phyloP scores from a whole-genome alignment of 2,888 invertebrate genomes.

The Ochropleura plecta region DNA sequence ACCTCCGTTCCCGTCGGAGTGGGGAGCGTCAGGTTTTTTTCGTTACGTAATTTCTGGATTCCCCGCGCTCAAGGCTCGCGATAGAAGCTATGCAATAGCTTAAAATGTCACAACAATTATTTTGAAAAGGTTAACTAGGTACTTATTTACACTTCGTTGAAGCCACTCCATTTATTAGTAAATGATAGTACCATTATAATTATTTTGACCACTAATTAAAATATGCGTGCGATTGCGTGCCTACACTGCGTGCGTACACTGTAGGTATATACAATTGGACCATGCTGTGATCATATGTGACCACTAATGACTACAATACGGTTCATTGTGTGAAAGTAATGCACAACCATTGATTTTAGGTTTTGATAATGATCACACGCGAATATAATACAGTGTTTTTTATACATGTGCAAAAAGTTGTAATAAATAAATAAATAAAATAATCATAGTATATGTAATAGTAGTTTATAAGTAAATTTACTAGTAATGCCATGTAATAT shows the following conservation, averaged over 20 bases:
- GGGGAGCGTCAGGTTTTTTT: too few species aligned
- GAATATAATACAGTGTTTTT: too few species aligned
- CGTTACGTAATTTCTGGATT: too few species aligned
- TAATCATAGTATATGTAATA: too few species aligned
- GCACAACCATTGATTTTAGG: constrained; percentile 16
- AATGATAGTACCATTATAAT: constrained; percentile 35
- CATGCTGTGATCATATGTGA: constrained; percentile 24
- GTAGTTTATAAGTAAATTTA: too few species aligned
- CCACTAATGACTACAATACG: constrained; percentile 44
- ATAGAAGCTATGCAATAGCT: too few species aligned
- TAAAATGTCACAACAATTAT: constrained; percentile 9
- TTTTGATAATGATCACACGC: background rate
- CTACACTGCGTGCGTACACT: too few species aligned
- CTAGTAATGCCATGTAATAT: too few species aligned
- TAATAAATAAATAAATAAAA: too few species aligned
- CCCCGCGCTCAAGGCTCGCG: too few species aligned
- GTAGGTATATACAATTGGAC: constrained; percentile 30
- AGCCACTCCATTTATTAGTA: constrained; percentile 29
- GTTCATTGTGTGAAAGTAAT: constrained; percentile 12
- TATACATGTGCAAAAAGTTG: too few species aligned
- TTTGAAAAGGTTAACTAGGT: constrained; percentile 27
- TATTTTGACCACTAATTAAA: constrained; percentile 47
- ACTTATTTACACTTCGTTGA: constrained; percentile 23
- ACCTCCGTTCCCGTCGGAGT: too few species aligned
- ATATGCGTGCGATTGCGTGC: constrained; percentile 47